Evolutionary conservation across 1,140 invertebrate genomes (phyloP), one percentile per base, ranked within the genome.

Genomic region (Pseudomyrmex dendroicus): DNA sequence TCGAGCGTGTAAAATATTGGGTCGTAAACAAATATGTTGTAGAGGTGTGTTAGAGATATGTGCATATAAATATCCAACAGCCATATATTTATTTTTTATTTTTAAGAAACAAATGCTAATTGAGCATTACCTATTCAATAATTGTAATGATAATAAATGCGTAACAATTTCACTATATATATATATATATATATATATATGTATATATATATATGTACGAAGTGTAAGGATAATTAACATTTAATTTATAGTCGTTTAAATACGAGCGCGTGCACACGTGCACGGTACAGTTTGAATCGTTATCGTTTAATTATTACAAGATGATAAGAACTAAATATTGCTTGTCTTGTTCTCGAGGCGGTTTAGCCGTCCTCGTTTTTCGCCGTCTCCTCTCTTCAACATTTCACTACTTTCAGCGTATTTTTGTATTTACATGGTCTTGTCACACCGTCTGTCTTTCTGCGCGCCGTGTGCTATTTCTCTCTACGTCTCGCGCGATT

Each of bases 61-160:
- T 87, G 78, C 83, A 86, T 91, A 63, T 93, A 93, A 92, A 94
- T 94, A 94, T 94, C 94, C 94, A 94, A 94, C 94, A 94, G 94
- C 94, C 94, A 94, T 94, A 94, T 94, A 94, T 94, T 94, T 94
- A 93, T 94, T 94, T 90, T 92, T 94, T 94, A 93, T 94, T 94
- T 35, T 94, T 94, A 94, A 94, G 93, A 94, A 94, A 94, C 94
- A 94, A 94, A 94, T 94, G 94, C 94, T 94, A 94, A 94, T 94
- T 94, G 94, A 94, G 94, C 94, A 94, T 94, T 93, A 94, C 91
- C 93, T 94, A 94, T 93, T 93, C 91, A 92, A 93, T 94, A 94
- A 94, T 94, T 92, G 92, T 94, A 94, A 94, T 94, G 89, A 93
- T 94, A 94, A 94, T 94, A 93, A 94, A 94, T 94, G 93, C 93